Conservation (phyloP, 2,888 invertebrate species). For the Mesorhabditis belari region DNA sequence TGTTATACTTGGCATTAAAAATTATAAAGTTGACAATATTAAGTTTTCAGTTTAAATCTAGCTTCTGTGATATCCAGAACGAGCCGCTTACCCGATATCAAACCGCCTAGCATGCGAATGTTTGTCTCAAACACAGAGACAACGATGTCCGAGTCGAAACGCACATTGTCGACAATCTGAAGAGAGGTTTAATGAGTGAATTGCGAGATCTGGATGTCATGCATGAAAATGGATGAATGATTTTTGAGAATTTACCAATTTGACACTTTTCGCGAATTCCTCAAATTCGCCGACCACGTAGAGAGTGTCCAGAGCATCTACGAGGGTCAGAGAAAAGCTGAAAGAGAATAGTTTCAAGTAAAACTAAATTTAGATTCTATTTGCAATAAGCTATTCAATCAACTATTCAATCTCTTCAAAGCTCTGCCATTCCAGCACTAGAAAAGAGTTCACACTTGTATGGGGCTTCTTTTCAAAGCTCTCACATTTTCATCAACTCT, state of each 20-base stretch:
- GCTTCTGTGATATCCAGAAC: no score
- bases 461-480: no score
- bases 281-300: constrained; percentile 81
- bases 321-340: constrained; percentile 89
- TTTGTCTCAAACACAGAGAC: constrained; percentile 98
- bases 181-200: background rate
- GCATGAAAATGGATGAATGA: constrained; percentile 73
- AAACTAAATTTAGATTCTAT: background rate
- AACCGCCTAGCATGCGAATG: constrained; percentile 82
- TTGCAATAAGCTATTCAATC: no score
- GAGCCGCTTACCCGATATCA: constrained; percentile 59
- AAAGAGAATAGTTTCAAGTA: constrained; percentile 3
- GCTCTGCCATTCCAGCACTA: no score
- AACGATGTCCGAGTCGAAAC: constrained; percentile 84
- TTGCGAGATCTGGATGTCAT: background rate
- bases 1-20: no score
- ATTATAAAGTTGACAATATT: no score
- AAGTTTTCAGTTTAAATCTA: no score
- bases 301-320: constrained; percentile 86
- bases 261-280: constrained; percentile 85
- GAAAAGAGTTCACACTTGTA: no score
- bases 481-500: no score
- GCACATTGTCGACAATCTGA: constrained; percentile 39
- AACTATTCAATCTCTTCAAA: background rate
- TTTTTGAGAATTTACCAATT: no score